phyloP scores from a whole-genome alignment of 2,888 invertebrate genomes.

The Drosophila basisetae region DNA sequence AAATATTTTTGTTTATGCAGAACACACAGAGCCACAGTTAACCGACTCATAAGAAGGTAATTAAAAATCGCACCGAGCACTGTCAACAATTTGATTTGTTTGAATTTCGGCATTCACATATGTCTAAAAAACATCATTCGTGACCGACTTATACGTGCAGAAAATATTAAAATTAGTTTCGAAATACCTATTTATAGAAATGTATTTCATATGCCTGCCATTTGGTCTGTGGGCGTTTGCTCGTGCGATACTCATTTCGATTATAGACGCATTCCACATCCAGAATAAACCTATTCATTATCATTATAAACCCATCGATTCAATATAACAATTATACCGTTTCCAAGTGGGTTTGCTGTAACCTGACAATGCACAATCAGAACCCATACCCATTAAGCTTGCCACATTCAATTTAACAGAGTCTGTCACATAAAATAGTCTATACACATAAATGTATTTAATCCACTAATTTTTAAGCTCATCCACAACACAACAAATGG shows the following conservation, averaged over 20 bases:
- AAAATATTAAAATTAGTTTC: conserved; percentile 70
- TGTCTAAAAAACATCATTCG: conserved; percentile 57
- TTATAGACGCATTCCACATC: conserved; percentile 11
- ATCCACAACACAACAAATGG: conserved; percentile 1
- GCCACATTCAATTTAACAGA: neutral
- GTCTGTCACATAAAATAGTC: neutral
- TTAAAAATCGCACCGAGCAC: conserved; percentile 46
- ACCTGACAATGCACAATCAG: neutral
- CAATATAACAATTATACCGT: neutral
- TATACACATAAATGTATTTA: neutral
- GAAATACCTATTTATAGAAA: conserved; percentile 64
- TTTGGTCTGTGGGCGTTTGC: conserved; percentile 45
- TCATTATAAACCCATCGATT: neutral
- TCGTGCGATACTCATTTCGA: conserved; percentile 4
- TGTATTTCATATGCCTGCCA: conserved; percentile 59
- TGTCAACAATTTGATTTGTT: conserved; percentile 76
- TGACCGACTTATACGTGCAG: conserved; percentile 61
- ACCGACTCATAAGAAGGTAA: conserved; percentile 55
- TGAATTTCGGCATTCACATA: conserved; percentile 66
- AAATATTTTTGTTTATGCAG: conserved; percentile 20
- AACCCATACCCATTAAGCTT: neutral
- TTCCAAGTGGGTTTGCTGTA: neutral
- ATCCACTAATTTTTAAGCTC: neutral
- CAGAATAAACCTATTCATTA: conserved; percentile 4
- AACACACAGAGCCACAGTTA: neutral